Evolutionary conservation across 2,888 invertebrate species (phyloP), one percentile per base, ranked within the genome.

Genomic region (Lacanobia wlatinum): DNA sequence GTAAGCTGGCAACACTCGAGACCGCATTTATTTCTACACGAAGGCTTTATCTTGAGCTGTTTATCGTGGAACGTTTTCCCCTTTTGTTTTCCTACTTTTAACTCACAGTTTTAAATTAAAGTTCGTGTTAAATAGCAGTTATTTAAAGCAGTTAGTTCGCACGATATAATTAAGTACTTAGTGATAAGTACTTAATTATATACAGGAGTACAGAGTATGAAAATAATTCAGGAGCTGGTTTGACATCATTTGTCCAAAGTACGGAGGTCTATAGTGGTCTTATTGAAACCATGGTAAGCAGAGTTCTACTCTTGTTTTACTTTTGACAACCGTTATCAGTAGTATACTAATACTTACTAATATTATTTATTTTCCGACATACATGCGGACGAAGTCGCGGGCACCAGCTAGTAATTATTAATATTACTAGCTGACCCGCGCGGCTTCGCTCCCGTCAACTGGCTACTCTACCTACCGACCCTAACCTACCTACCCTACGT

Each of bases 41-140:
- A 69, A 59, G 38, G 48, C 38, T 73, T 56, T 78, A 84, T 68
- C 71, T 75, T 63, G 64, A 64, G 28, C 55, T 64, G 67, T 78
- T 78, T 78, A 78, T 78, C 61, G 64, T 60, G 46, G 16, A 63
- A 63, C 70, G 21, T 66, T 79, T 78, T 53, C 38, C 34, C n/a
- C 46, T 76, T 66, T 66, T 66, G n/a, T 73, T 80, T 60, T 64
- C 21, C 53, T 52, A 21, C 48, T 65, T 68, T 68, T 46, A 56
- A 62, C 2, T 21, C 23, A 60, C 23, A 43, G 43, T 65, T 64
- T 60, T 18, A 55, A 43, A 56, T 77, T 50, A 34, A 69, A 78
- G 38, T 76, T 76, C 79, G 60, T 78, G 79, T 72, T 23, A 64
- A 64, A 50, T 64, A 48, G 48, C 52, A 2, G 56, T 76, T 79